Conservation (phyloP, 2,888 invertebrate species). For the Andricus quercusramuli region DNA sequence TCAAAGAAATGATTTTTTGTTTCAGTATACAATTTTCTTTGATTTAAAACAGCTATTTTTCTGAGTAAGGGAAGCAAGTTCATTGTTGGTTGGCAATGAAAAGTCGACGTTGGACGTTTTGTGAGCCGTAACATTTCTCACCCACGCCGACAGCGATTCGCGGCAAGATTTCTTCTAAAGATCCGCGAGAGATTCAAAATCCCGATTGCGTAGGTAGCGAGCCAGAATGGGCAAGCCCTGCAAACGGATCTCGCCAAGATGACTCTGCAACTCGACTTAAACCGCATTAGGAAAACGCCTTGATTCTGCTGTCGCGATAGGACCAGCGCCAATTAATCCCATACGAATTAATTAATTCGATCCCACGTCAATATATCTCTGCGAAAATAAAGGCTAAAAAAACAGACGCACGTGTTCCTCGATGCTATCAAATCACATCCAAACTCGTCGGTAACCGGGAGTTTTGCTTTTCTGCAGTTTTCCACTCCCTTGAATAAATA, state of each 20-base stretch:
- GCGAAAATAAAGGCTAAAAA: neutral
- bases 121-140: constrained; percentile 3
- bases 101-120: constrained; percentile 1
- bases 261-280: constrained; percentile 33
- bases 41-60: too few species aligned
- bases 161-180: constrained; percentile 9
- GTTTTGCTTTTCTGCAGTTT: too few species aligned
- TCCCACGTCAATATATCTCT: constrained; percentile 21
- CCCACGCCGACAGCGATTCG: constrained; percentile 9
- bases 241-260: constrained; percentile 28
- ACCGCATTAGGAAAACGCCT: constrained; percentile 39
- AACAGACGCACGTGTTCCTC: neutral
- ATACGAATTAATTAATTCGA: constrained; percentile 38
- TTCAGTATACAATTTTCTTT: too few species aligned
- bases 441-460: too few species aligned
- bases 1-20: too few species aligned
- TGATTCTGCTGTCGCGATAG: constrained; percentile 29
- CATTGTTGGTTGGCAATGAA: constrained; percentile 11
- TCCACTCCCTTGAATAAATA: too few species aligned
- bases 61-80: neutral
- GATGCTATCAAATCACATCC: too few species aligned
- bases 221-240: constrained; percentile 23
- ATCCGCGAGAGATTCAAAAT: constrained; percentile 34
- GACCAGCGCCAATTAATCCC: constrained; percentile 33
- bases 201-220: constrained; percentile 30